These are phyloP conservation scores for Gallinago undulata DNA, from an alignment of 2,113 vertebrate genomes.

Conservation along the genomic window DNA sequence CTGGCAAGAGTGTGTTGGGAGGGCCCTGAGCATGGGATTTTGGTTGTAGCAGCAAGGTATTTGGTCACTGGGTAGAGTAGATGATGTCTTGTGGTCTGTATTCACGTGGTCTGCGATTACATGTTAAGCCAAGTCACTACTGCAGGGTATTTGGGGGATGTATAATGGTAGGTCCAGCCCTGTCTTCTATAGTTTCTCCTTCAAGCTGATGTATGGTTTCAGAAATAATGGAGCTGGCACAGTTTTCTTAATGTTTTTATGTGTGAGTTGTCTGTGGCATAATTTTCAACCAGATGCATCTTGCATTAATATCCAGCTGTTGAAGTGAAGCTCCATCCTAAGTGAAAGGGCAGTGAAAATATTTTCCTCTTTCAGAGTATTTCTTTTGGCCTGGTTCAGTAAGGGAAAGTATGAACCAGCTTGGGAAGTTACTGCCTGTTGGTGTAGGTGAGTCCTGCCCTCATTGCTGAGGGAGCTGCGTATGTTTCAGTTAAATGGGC, in stretches of 20 bases:
- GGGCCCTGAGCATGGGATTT: not conserved
- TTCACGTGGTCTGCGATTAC: not conserved
- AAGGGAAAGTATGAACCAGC: not conserved
- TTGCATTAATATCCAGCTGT: not conserved
- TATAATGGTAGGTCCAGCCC: not conserved
- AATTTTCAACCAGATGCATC: not conserved
- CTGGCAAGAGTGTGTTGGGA: not conserved
- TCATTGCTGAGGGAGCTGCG: not conserved
- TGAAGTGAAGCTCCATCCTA: not conserved
- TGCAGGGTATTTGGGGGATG: not conserved
- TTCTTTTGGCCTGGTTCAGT: conserved; percentile 39
- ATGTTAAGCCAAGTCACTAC: not conserved
- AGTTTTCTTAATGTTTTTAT: not conserved
- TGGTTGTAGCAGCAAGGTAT: not conserved
- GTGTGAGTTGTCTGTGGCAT: not conserved
- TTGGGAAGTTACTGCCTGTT: conserved; percentile 11
- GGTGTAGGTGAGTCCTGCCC: not conserved
- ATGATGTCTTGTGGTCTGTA: rapidly evolving
- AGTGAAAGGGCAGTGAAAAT: conserved; percentile 10
- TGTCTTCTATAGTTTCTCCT: not conserved
- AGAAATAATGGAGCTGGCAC: not conserved
- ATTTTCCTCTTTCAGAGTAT: conserved; percentile 38
- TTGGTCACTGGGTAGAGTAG: not conserved
- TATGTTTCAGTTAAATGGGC: not conserved
- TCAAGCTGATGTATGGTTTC: not conserved